Evolutionary conservation across 1,140 invertebrate species (phyloP), one percentile per base, ranked within the genome.

Genomic region (Patella vulgata): DNA sequence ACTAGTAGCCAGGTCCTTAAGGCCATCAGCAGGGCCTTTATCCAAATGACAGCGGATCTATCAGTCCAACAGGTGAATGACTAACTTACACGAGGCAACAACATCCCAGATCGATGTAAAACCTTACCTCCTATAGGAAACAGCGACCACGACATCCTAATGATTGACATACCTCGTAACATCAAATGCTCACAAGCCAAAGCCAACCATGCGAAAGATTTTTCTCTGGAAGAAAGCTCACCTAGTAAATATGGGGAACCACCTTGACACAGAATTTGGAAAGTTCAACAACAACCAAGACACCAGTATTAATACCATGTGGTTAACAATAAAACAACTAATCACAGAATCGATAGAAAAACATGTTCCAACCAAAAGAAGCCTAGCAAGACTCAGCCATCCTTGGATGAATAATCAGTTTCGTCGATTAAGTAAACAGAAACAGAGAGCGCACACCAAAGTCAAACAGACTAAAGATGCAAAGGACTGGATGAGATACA

Each of bases 71-170:
- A 50, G 47, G 14, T 23, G 23, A 30, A 28, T 12, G 47, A 50
- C 31, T 50, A 28, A 11, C 47, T 30, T 30, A 50, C 47, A 14
- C 9, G 47, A 25, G 14, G 17, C 14, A 30, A 50, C 0, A 50
- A 50, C 8, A 25, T 21, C 47, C n/a, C 31, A 8, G 47, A 4
- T 6, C 6, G 47, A n/a, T 19, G 47, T n/a, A 50, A 50, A 25
- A 8, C 17, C 17, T 30, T 47, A 5, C 47, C 47, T 12, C n/a
- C n/a, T 12, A 21, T 25, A 4, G 47, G 47, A 11, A 50, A 50
- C n/a, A 50, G 47, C 21, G 47, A 50, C 47, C 47, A 50, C n/a
- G 47, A 21, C n/a, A 50, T 25, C 47, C 25, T 50, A 12, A 25
- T 50, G 5, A 28, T 28, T 30, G 47, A 50, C 23, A 50, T 30